phyloP scores from a whole-genome alignment of 64 coral and sea anemone species.

The Montipora capricornis region DNA sequence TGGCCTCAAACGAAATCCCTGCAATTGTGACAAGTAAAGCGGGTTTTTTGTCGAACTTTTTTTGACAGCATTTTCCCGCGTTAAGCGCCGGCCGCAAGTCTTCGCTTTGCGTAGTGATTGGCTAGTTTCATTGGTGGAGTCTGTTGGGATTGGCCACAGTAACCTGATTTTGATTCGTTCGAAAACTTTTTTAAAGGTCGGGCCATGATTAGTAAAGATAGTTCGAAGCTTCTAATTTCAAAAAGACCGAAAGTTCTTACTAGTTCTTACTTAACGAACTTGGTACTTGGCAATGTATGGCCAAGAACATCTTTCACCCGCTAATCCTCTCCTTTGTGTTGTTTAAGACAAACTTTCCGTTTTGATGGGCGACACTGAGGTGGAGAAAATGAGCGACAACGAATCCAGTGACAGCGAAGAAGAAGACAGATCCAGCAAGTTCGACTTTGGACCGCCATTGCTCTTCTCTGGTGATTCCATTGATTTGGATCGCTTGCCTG shows the following conservation, averaged over 20 bases:
- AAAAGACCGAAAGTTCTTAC: not conserved
- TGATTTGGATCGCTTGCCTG: conserved; percentile 85
- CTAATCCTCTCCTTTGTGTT: not conserved
- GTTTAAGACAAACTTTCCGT: conserved; percentile 9
- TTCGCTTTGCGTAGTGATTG: too few relatives aligned
- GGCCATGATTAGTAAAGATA: not conserved
- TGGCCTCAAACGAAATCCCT: too few relatives aligned
- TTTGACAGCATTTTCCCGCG: too few relatives aligned
- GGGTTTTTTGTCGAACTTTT: too few relatives aligned
- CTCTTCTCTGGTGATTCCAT: conserved; percentile 88
- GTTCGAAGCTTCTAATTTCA: not conserved
- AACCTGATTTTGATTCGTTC: too few relatives aligned
- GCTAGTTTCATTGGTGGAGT: too few relatives aligned
- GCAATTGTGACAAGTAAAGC: too few relatives aligned
- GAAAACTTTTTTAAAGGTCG: too few relatives aligned
- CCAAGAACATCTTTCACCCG: not conserved
- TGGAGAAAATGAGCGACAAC: conserved; percentile 33
- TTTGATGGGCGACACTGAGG: conserved; percentile 40
- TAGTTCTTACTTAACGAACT: not conserved
- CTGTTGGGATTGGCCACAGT: too few relatives aligned
- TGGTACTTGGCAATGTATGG: not conserved
- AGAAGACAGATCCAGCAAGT: conserved; percentile 64
- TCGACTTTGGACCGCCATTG: conserved; percentile 89
- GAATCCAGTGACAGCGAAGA: conserved; percentile 67
- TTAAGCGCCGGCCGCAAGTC: too few relatives aligned